Percentiles rank a stretch among this genome's conserved stretches.
Conservation (phyloP, 1,140 invertebrate species). For the Maconellicoccus hirsutus region DNA sequence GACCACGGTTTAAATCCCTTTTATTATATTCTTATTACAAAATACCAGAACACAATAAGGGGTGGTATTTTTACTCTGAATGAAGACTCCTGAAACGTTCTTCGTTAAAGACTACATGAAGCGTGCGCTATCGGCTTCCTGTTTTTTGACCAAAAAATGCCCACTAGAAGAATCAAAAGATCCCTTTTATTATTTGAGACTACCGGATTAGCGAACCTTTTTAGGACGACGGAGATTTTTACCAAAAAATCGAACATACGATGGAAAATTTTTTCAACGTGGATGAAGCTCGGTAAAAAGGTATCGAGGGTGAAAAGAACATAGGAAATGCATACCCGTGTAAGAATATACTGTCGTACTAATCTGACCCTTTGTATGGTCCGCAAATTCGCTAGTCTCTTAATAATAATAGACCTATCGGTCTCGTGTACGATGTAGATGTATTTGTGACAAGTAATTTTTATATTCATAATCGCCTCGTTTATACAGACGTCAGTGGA, state of each 20-base stretch:
- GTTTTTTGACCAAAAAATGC: constrained; percentile 22
- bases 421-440: not conserved
- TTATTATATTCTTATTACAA: constrained; percentile 10
- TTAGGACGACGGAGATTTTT: not conserved
- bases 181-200: not conserved
- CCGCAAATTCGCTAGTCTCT: constrained; percentile 2
- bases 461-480: not conserved
- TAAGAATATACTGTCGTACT: constrained; percentile 9
- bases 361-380: constrained; percentile 3
- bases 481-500: not conserved
- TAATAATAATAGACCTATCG: constrained; percentile 1
- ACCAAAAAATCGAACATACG: not conserved
- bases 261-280: not conserved
- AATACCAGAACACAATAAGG: constrained; percentile 6
- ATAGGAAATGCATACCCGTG: constrained; percentile 7
- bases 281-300: not conserved
- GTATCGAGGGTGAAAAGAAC: not conserved
- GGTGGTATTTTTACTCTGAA: constrained; percentile 15
- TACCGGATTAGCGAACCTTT: constrained; percentile 17
- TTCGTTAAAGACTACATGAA: constrained; percentile 18
- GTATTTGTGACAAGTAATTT: not conserved
- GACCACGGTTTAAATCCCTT: constrained; percentile 7
- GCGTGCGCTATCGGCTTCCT: constrained; percentile 19
- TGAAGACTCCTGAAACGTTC: constrained; percentile 16
- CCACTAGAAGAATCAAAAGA: constrained; percentile 17